Conservation (phyloP, 2,797 vertebrate genomes). For the Octomys mimax region DNA sequence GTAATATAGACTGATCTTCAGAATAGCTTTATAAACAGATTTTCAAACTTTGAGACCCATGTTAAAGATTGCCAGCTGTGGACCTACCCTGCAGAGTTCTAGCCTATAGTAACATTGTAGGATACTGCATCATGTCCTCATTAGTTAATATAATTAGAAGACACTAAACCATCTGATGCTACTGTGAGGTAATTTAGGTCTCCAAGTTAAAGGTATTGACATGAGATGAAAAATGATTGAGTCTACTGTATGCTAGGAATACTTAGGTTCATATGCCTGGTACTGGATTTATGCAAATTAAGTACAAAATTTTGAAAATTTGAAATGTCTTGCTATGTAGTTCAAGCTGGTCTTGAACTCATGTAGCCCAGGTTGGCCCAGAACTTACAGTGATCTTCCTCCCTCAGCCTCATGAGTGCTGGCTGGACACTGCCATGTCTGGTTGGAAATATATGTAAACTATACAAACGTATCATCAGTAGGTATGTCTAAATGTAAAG, state of each 20-base stretch:
- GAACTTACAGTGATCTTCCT: not conserved
- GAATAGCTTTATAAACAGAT: not conserved
- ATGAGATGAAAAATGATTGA: constrained; percentile 32
- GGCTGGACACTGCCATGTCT: not conserved
- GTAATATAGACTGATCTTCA: not conserved
- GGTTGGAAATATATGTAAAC: not conserved
- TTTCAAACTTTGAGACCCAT: not conserved
- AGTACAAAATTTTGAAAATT: not conserved
- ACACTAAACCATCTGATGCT: not conserved
- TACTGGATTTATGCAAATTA: not conserved
- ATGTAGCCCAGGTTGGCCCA: too few species aligned
- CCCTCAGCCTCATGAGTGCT: not conserved
- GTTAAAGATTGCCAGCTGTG: not conserved
- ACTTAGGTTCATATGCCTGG: not conserved
- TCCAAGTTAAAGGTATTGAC: not conserved
- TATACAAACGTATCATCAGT: not conserved
- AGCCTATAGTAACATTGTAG: not conserved
- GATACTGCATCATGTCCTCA: not conserved
- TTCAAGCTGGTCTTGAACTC: not conserved
- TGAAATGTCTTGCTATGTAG: not conserved
- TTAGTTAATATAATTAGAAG: not conserved
- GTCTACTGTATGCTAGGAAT: not conserved
- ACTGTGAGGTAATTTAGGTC: constrained; percentile 21
- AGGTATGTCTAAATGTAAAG: constrained; percentile 41
- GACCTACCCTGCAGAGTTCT: not conserved